Percentiles rank a stretch among this genome's conserved stretches.
Conservation (phyloP, 2,888 invertebrate genomes). For the Diploptera punctata region DNA sequence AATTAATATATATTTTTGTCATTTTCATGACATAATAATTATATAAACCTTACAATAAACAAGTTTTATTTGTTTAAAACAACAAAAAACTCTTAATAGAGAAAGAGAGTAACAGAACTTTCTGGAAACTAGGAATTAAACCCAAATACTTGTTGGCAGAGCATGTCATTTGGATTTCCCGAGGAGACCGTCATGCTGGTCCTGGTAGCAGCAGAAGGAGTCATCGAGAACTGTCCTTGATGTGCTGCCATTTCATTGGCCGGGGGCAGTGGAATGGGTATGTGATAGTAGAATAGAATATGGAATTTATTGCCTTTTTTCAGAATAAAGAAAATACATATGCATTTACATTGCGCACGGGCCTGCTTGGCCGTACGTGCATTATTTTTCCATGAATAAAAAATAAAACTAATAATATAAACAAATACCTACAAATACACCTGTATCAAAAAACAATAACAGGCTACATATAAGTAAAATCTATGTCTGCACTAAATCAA, state of each 20-base stretch:
- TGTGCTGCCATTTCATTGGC: slow-evolving; percentile 74
- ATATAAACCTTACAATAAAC: slow-evolving; percentile 38
- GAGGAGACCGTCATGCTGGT: slow-evolving; percentile 57
- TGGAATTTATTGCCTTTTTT: too few relatives aligned
- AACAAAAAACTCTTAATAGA: slow-evolving; percentile 39
- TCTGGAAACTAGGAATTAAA: slow-evolving; percentile 40
- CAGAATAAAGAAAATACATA: too few relatives aligned
- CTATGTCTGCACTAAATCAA: too few relatives aligned
- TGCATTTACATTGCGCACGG: too few relatives aligned
- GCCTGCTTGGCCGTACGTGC: too few relatives aligned
- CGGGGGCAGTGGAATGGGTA: slow-evolving; percentile 89
- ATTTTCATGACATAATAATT: slow-evolving; percentile 53
- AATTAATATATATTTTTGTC: slow-evolving; percentile 52
- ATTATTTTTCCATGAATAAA: too few relatives aligned
- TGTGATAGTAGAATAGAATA: slow-evolving; percentile 99
- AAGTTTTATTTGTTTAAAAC: slow-evolving; percentile 42
- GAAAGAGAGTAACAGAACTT: slow-evolving; percentile 34
- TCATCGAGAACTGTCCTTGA: slow-evolving; percentile 36
- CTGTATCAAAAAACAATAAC: too few relatives aligned
- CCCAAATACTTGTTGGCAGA: slow-evolving; percentile 41
- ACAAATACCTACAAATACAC: too few relatives aligned
- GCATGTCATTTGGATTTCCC: slow-evolving; percentile 47
- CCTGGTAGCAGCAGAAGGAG: slow-evolving; percentile 45
- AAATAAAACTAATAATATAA: too few relatives aligned
- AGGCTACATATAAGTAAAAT: too few relatives aligned